A percentile compares a stretch with the other conserved stretches of the same genome.
These are phyloP conservation scores for Barbus barbus DNA, from an alignment of 2,113 vertebrate species.

Conservation along the genomic window DNA sequence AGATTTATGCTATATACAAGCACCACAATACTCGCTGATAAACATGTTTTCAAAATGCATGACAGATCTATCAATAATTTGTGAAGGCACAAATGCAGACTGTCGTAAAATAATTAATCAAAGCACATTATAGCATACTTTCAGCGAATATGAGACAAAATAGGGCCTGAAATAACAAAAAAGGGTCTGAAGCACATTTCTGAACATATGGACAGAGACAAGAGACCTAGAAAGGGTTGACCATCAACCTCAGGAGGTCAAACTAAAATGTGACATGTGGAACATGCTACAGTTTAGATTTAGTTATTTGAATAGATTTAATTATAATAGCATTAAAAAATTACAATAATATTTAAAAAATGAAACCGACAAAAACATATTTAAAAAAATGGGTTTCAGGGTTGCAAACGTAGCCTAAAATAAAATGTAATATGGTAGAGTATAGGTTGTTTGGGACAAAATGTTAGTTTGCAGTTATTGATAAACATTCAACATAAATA, in stretches of 20 bases:
- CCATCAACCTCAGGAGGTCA: not conserved
- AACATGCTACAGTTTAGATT: not conserved
- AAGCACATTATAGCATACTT: not conserved
- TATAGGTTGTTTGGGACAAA: too few species aligned
- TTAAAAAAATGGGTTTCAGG: not conserved
- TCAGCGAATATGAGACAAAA: not conserved
- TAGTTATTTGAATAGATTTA: too few species aligned
- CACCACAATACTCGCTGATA: not conserved
- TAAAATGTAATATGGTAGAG: not conserved
- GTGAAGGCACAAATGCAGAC: not conserved
- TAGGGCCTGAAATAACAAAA: not conserved
- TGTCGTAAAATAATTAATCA: constrained; percentile 15
- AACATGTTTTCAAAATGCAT: constrained; percentile 14
- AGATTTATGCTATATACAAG: not conserved
- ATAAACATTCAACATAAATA: not conserved
- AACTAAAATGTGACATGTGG: not conserved
- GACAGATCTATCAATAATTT: constrained; percentile 16
- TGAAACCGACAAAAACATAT: not conserved
- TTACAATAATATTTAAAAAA: not conserved
- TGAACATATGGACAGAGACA: not conserved
- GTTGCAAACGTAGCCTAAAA: not conserved
- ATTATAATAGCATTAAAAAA: too few species aligned
- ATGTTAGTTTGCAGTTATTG: not conserved
- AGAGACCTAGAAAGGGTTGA: not conserved
- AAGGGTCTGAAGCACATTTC: not conserved